Base-by-base conservation (phyloP, 1,140 invertebrate genomes). In the Ctenoplectra terminalis region DNA sequence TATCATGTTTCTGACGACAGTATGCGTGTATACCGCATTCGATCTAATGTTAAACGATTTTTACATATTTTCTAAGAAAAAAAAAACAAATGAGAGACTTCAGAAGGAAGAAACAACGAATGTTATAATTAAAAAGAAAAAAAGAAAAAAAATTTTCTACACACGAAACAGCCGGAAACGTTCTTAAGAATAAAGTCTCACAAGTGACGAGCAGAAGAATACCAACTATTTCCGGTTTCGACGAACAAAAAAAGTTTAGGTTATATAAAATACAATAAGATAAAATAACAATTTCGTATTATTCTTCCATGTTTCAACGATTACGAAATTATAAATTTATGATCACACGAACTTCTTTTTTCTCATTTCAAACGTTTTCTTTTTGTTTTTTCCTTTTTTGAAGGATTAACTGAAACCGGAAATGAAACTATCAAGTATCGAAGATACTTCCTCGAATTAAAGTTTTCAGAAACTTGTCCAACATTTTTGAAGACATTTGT, bases 31-130 rank as follows among this genome's bases (percentile, higher is more conserved):
- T 37, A 69, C 15, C 29, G 29, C 40, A 54, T 31, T 70, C 69
- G 69, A 72, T 80, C 50, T 71, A 79, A 61, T 50, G 58, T 63
- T 63, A 63, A 63, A 64, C 48, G 23, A 80, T 73, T 80, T 80
- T 80, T 80, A 73, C 61, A 63, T 73, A 50, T 80, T 80, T 80
- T 80, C 56, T 73, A 73, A 58, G 66, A 72, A 50, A 73, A 80
- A 23, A 40, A 54, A 77, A 64, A 63, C 23, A 46, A n/a, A n/a
- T n/a, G n/a, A n/a, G 26, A 37, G 29, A 78, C 66, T 69, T 46
- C 64, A 29, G n/a, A 40, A 8, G 56, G 37, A 34, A 52, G 37
- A 80, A 73, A 80, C 77, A 80, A 80, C 77, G 77, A 80, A 80
- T n/a, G 58, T 80, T 80, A 80, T 60, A 63, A 46, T 50, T 54